A percentile compares a stretch with the other conserved stretches of the same genome.
Conservation (phyloP, 1,140 invertebrate genomes). For the Papilio machaon region DNA sequence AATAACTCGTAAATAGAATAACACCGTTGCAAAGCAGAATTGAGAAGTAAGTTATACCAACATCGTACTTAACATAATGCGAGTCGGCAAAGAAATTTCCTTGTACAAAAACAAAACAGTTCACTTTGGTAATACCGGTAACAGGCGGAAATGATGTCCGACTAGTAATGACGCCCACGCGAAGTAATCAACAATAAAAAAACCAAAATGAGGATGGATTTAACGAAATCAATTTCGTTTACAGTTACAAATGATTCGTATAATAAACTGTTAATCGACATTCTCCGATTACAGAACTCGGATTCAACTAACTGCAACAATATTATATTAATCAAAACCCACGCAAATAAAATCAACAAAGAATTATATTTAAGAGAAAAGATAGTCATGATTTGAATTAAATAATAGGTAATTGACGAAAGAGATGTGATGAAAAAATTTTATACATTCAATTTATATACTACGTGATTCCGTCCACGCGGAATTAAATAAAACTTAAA, state of each 20-base stretch:
- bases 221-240: conserved; percentile 75
- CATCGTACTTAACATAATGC: conserved; percentile 34
- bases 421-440: not conserved
- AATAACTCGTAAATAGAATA: conserved; percentile 38
- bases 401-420: not conserved
- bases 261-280: conserved; percentile 50
- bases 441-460: not conserved
- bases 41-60: not conserved
- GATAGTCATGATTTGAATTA: conserved; percentile 4
- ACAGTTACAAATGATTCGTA: conserved; percentile 66
- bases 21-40: not conserved
- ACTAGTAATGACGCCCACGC: conserved; percentile 61
- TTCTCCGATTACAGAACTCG: conserved; percentile 37
- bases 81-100: conserved; percentile 53
- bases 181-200: conserved; percentile 72
- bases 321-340: conserved; percentile 35
- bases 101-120: conserved; percentile 65
- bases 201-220: conserved; percentile 68
- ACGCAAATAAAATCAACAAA: conserved; percentile 26
- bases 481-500: no score
- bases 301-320: conserved; percentile 28
- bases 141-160: conserved; percentile 65
- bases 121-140: conserved; percentile 64
- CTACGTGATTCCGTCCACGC: no score
- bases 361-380: conserved; percentile 13